A percentile compares a stretch with the other conserved stretches of the same genome.
Evolutionary conservation across 2,888 invertebrate genomes (phyloP).

Genomic region (Rhingia rostrata): DNA sequence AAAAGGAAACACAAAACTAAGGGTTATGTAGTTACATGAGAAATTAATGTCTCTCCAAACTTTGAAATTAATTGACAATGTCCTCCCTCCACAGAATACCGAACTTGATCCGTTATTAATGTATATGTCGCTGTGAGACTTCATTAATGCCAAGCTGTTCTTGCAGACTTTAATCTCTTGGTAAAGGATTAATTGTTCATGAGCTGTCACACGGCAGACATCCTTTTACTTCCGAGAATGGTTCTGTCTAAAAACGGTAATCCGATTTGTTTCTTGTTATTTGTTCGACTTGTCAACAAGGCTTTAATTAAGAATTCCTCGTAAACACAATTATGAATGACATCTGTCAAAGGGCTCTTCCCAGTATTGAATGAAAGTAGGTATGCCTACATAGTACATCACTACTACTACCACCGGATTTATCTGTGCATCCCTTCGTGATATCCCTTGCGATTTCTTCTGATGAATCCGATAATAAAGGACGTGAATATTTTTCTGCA

Average conservation of each 20-base stretch:
- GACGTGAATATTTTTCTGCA: neutral
- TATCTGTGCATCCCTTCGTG: neutral
- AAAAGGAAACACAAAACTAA: too few species aligned
- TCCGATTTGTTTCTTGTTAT: slow-evolving; percentile 15
- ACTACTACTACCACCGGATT: neutral
- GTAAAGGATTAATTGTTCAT: slow-evolving; percentile 17
- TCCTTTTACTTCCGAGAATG: neutral
- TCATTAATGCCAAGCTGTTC: neutral
- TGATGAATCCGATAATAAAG: neutral
- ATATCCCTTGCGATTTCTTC: neutral
- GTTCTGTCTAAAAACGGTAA: neutral
- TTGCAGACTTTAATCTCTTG: neutral
- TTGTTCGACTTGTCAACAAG: slow-evolving; percentile 1
- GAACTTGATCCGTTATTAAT: too few species aligned
- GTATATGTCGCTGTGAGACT: neutral
- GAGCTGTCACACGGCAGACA: neutral
- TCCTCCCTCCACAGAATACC: too few species aligned
- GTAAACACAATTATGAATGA: slow-evolving; percentile 20
- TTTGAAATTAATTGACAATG: too few species aligned
- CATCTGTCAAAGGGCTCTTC: neutral
- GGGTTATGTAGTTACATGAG: too few species aligned
- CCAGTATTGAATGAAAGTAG: neutral
- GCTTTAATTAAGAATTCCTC: slow-evolving; percentile 34
- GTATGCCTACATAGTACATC: neutral
- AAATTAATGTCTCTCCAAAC: too few species aligned